These are phyloP conservation scores for Lepidocyrtoides sp. DNA, from an alignment of 2,888 invertebrate genomes.

Conservation along the genomic window DNA sequence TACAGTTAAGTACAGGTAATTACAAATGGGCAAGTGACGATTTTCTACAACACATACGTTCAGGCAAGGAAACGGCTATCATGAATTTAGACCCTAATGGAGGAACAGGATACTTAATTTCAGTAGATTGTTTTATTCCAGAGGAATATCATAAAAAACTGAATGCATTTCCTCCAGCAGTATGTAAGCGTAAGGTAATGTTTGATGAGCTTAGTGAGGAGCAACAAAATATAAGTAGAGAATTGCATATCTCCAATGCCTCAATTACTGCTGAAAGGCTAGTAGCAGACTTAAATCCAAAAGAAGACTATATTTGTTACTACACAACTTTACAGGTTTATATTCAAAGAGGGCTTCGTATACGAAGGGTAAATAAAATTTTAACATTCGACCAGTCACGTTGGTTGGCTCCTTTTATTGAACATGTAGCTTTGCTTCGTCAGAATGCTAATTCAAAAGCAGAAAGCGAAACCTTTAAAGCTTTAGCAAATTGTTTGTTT, in stretches of 20 bases:
- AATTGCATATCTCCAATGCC: neutral
- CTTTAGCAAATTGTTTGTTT: conserved; percentile 9
- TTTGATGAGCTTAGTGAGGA: neutral
- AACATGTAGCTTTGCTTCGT: neutral
- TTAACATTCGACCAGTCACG: neutral
- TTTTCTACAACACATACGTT: neutral
- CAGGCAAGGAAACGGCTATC: neutral
- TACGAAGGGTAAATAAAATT: neutral
- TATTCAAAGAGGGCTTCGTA: neutral
- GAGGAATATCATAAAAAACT: neutral
- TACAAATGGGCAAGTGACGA: neutral
- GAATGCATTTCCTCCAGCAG: conserved; percentile 18
- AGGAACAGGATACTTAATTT: neutral
- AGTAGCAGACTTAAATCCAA: neutral
- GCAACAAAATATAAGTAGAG: neutral
- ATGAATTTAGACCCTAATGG: neutral
- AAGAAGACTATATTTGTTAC: neutral
- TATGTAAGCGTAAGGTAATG: neutral
- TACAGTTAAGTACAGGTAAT: neutral
- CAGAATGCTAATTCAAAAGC: neutral
- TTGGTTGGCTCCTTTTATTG: neutral
- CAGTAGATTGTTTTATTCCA: conserved; percentile 23
- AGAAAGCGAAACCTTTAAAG: conserved; percentile 5
- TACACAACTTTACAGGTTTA: conserved; percentile 18
- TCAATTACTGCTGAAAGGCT: neutral